These are phyloP conservation scores for Salarias fasciatus DNA, from an alignment of 2,797 vertebrate genomes.

Conservation along the genomic window DNA sequence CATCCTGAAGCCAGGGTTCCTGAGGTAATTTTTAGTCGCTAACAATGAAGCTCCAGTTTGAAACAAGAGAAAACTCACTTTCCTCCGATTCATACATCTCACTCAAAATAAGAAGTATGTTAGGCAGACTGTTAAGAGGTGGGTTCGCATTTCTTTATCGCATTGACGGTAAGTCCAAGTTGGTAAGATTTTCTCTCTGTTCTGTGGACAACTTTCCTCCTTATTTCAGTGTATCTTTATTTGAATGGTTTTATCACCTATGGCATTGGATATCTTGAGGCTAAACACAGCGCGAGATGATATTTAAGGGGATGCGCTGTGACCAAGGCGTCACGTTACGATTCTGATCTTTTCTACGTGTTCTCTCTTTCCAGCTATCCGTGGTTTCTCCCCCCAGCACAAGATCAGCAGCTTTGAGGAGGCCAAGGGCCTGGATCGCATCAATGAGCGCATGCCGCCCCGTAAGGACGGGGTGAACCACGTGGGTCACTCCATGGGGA, in stretches of 20 bases:
- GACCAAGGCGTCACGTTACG: neutral
- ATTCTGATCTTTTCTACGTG: conserved; percentile 24
- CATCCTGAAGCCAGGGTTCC: conserved; percentile 40
- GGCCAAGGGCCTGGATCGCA: conserved; percentile 87
- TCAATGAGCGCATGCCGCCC: conserved; percentile 88
- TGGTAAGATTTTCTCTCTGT: no score
- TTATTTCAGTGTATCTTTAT: neutral
- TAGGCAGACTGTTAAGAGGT: neutral
- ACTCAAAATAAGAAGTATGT: neutral
- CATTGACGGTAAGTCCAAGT: neutral
- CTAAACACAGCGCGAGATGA: neutral
- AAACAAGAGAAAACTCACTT: neutral
- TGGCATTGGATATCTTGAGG: neutral
- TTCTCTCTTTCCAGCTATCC: conserved; percentile 78
- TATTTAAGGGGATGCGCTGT: conserved; percentile 3
- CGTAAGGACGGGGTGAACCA: conserved; percentile 85
- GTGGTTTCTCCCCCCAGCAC: conserved; percentile 87
- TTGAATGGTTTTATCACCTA: neutral
- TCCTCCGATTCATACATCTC: neutral
- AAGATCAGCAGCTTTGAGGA: conserved; percentile 88
- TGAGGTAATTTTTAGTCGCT: conserved; percentile 28
- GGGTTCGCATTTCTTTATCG: neutral
- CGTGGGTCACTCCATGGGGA: conserved; percentile 86
- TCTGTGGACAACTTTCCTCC: no score
- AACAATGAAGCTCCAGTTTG: conserved; percentile 9